A percentile compares a stretch with the other conserved stretches of the same genome.
phyloP scores from a whole-genome alignment of 2,113 vertebrate genomes.

The Tachycineta bicolor region DNA sequence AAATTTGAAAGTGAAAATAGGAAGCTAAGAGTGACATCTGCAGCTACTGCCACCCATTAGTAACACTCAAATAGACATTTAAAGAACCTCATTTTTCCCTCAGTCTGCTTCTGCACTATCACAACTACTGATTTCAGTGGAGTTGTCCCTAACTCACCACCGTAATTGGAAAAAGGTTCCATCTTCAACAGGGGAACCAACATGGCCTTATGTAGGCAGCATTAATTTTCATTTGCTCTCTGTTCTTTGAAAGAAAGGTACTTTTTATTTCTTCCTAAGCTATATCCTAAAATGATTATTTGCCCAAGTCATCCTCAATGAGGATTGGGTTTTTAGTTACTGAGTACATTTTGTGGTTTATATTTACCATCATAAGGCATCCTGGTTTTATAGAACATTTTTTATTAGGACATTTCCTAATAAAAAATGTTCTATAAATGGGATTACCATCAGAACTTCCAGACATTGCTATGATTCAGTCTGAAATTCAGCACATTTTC shows the following conservation, averaged over 20 bases:
- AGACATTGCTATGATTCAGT: not conserved
- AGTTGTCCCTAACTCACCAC: not conserved
- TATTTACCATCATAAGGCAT: not conserved
- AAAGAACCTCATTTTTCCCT: not conserved
- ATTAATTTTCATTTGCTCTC: not conserved
- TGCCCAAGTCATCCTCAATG: not conserved
- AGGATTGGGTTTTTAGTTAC: not conserved
- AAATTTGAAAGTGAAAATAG: constrained; percentile 27
- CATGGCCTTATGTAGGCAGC: not conserved
- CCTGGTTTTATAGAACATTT: not conserved
- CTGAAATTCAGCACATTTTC: not conserved
- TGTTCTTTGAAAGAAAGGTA: not conserved
- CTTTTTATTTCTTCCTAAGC: not conserved
- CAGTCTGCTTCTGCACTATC: not conserved
- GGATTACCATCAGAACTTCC: not conserved
- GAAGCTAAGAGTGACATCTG: not conserved
- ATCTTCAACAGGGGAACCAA: not conserved
- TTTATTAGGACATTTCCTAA: too few relatives aligned
- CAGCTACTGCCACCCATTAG: constrained; percentile 9
- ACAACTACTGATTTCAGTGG: not conserved
- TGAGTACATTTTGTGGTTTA: not conserved
- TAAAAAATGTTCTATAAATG: too few relatives aligned
- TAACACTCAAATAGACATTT: not conserved
- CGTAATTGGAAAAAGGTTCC: not conserved
- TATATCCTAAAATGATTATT: not conserved